phyloP scores from a whole-genome alignment of 1,140 invertebrate genomes.

The Drosophila pseudoananassae region DNA sequence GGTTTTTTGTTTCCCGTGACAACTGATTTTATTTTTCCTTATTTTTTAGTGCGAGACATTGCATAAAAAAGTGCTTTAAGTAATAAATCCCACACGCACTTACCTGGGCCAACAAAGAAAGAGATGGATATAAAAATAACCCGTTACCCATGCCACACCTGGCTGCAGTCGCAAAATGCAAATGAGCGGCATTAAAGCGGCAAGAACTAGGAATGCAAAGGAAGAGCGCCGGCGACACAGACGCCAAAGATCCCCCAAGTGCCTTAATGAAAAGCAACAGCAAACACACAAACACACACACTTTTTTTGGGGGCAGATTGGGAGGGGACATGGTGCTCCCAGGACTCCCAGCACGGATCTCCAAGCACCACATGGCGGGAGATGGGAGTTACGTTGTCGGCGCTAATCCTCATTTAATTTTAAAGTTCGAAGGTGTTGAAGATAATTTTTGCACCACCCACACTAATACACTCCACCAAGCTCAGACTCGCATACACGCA shows the following conservation, averaged over 20 bases:
- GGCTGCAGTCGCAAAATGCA: conserved; percentile 69
- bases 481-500: conserved; percentile 10
- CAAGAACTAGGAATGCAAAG: conserved; percentile 19
- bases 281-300: conserved; percentile 12
- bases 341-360: conserved; percentile 8
- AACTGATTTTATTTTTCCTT: conserved; percentile 15
- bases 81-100: conserved; percentile 60
- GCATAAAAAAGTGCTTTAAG: conserved; percentile 24
- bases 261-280: conserved; percentile 77
- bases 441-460: conserved; percentile 81
- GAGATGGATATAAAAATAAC: neutral
- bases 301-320: conserved; percentile 1
- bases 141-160: conserved; percentile 1
- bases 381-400: conserved; percentile 61
- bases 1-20: conserved; percentile 8
- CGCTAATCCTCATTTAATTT: conserved; percentile 84
- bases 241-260: conserved; percentile 72
- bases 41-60: neutral
- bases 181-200: conserved; percentile 68
- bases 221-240: conserved; percentile 25
- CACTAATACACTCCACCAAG: conserved; percentile 31
- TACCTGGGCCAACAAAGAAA: conserved; percentile 1
- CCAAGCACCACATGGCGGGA: neutral
- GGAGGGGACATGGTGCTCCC: neutral
- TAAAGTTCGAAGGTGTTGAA: conserved; percentile 84